Conservation (phyloP, 92 coral and sea anemone species). For the Heliopora coerulea region DNA sequence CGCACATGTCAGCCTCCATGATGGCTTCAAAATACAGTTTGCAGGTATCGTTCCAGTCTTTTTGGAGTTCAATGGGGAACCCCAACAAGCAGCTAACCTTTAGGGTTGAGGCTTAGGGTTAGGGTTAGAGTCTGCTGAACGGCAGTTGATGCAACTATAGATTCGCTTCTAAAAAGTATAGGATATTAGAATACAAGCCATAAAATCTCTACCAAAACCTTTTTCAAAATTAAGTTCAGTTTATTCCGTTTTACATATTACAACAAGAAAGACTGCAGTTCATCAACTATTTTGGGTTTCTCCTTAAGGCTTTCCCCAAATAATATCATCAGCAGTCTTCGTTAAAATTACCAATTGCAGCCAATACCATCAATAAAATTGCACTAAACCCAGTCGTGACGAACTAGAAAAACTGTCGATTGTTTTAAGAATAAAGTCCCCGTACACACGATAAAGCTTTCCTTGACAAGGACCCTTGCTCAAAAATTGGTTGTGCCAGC, state of each 20-base stretch:
- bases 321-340: conserved; percentile 62
- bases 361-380: neutral
- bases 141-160: no score
- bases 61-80: no score
- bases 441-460: no score
- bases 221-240: neutral
- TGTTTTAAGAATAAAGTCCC: neutral
- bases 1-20: no score
- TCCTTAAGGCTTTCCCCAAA: conserved; percentile 73
- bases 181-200: no score
- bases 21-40: no score
- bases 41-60: no score
- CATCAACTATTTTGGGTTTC: conserved; percentile 70
- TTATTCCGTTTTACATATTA: neutral
- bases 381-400: neutral
- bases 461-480: no score
- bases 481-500: neutral
- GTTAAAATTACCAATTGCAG: neutral
- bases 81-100: no score
- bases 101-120: no score
- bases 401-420: neutral
- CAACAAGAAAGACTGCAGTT: neutral
- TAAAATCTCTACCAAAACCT: neutral
- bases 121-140: no score
- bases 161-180: no score